Conservation (phyloP, 35 echinoderm and acorn worm species). For the Hemicentrotus pulcherrimus region DNA sequence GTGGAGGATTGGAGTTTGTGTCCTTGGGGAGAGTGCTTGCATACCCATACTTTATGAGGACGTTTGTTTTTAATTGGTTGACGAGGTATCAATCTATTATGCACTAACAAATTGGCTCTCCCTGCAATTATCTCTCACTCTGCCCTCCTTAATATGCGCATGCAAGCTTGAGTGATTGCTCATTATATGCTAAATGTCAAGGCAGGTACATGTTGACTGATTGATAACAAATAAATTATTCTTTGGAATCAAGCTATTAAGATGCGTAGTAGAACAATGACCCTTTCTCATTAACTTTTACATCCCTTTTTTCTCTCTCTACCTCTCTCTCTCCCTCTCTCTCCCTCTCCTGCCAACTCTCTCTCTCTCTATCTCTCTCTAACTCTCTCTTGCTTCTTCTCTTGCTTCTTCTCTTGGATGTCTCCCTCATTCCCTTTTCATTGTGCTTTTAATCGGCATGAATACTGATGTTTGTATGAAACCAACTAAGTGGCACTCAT, state of each 20-base stretch:
- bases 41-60: background rate
- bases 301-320: background rate
- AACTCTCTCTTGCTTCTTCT: too few species aligned
- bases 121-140: background rate
- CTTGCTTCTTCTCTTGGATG: too few species aligned
- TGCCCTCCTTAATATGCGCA: background rate
- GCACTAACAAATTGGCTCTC: background rate
- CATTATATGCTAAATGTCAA: too few species aligned
- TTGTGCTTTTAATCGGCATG: too few species aligned
- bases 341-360: background rate
- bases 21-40: background rate
- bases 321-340: background rate
- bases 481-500: too few species aligned
- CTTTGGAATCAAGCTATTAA: too few species aligned
- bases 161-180: too few species aligned
- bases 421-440: too few species aligned
- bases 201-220: too few species aligned
- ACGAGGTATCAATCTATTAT: background rate
- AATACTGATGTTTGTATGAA: too few species aligned
- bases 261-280: too few species aligned
- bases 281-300: background rate
- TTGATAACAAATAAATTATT: too few species aligned
- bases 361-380: background rate
- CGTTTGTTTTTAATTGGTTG: background rate
- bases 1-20: background rate